phyloP scores from a whole-genome alignment of 2,888 invertebrate species.

The Macaria notata region DNA sequence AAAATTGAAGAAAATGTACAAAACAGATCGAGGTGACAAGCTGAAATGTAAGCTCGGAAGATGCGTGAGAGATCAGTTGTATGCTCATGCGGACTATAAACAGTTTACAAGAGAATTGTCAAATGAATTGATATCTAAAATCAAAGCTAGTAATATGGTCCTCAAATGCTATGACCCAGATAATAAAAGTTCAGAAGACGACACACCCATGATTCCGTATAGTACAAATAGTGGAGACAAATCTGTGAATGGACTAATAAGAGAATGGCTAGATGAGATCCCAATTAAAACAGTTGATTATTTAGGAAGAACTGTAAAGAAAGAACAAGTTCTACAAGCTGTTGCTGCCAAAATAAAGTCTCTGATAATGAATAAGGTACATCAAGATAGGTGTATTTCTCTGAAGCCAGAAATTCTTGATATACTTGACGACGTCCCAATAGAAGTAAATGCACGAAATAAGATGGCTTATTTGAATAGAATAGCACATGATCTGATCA shows the following conservation, averaged over 20 bases:
- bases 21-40: conserved; percentile 17
- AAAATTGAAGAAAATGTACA: conserved; percentile 28
- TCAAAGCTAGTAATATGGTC: conserved; percentile 25
- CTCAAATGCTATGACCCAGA: conserved; percentile 9
- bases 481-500: conserved; percentile 44
- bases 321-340: conserved; percentile 32
- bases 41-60: conserved; percentile 23
- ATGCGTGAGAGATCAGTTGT: conserved; percentile 22
- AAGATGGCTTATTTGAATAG: conserved; percentile 39
- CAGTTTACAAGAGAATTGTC: conserved; percentile 24
- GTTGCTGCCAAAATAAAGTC: conserved; percentile 39
- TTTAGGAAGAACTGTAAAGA: conserved; percentile 33
- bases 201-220: conserved; percentile 19
- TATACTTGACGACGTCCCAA: conserved; percentile 44
- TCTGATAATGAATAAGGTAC: conserved; percentile 33
- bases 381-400: conserved; percentile 29
- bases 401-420: conserved; percentile 41
- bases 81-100: conserved; percentile 24
- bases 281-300: conserved; percentile 38
- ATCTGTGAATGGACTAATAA: conserved; percentile 38
- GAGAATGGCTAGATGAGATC: conserved; percentile 46
- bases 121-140: conserved; percentile 26
- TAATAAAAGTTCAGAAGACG: conserved; percentile 27
- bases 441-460: conserved; percentile 36
- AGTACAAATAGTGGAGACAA: conserved; percentile 13